phyloP scores from a whole-genome alignment of 2,888 invertebrate species.

The Rhagonycha lutea region DNA sequence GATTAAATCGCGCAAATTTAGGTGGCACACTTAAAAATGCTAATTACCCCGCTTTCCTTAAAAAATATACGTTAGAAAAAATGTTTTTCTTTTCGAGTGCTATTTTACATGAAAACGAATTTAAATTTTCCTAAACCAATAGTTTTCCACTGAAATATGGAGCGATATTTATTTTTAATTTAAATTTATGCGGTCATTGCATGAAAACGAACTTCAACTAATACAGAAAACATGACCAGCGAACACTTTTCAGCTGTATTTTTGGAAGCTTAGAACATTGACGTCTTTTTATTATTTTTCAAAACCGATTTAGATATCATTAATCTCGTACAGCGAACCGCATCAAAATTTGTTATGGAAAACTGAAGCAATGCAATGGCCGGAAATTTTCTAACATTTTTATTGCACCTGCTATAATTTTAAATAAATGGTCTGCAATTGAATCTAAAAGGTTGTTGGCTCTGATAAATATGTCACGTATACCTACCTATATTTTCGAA shows the following conservation, averaged over 20 bases:
- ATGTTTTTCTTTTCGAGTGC: not conserved
- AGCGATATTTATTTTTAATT: not conserved
- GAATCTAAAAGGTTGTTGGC: slow-evolving; percentile 15
- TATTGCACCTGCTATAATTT: slow-evolving; percentile 14
- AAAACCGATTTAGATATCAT: not conserved
- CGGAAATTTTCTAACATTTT: slow-evolving; percentile 9
- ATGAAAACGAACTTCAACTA: not conserved
- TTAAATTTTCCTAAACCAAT: not conserved
- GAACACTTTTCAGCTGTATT: not conserved
- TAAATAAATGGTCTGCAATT: slow-evolving; percentile 11
- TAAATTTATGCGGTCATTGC: not conserved
- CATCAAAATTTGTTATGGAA: slow-evolving; percentile 7
- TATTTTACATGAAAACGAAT: not conserved
- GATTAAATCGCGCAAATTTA: not conserved
- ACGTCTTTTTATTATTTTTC: not conserved
- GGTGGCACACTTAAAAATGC: slow-evolving; percentile 1
- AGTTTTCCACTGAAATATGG: not conserved
- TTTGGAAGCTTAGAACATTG: slow-evolving; percentile 1
- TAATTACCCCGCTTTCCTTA: not conserved
- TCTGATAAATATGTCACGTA: slow-evolving; percentile 12
- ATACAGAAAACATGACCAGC: not conserved
- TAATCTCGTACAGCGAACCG: slow-evolving; percentile 2
- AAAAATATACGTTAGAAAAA: not conserved
- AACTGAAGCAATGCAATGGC: not conserved
- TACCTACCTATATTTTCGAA: slow-evolving; percentile 1